phyloP scores from a whole-genome alignment of 92 coral and sea anemone genomes.

The Palythoa heliodiscus region DNA sequence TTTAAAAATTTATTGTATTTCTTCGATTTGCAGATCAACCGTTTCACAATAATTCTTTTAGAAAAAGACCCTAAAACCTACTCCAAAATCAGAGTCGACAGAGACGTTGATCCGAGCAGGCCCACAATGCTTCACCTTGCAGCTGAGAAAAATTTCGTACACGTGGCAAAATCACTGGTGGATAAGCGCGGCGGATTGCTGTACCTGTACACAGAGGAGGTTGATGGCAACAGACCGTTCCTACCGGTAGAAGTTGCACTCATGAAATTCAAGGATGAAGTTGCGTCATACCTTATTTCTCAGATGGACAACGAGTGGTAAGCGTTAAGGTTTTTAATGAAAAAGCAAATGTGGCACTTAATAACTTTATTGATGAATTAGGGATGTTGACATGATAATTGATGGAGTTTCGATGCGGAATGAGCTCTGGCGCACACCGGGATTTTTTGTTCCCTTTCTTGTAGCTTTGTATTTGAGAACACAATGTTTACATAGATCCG shows the following conservation, averaged over 20 bases:
- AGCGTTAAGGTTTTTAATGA: neutral
- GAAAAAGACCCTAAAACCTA: constrained; percentile 77
- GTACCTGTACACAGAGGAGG: constrained; percentile 72
- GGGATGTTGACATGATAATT: too few relatives aligned
- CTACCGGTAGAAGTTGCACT: constrained; percentile 88
- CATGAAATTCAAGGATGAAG: constrained; percentile 59
- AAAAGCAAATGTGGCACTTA: neutral
- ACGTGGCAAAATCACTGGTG: constrained; percentile 75
- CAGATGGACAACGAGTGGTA: constrained; percentile 97
- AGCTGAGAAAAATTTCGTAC: constrained; percentile 78
- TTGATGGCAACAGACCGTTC: constrained; percentile 13
- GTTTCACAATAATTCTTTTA: constrained; percentile 84
- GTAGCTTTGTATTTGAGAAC: too few relatives aligned
- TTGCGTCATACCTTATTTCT: constrained; percentile 79
- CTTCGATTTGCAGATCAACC: constrained; percentile 64
- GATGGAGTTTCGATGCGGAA: too few relatives aligned
- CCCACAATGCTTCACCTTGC: constrained; percentile 91
- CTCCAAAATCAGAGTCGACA: constrained; percentile 75
- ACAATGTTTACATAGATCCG: too few relatives aligned
- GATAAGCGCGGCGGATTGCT: constrained; percentile 75
- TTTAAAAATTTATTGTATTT: neutral
- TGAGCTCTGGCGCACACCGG: too few relatives aligned
- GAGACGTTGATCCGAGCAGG: constrained; percentile 68
- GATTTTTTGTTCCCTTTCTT: too few relatives aligned
- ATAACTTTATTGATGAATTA: too few relatives aligned